Conservation (phyloP, 2,113 vertebrate genomes). For the Megalops atlanticus region DNA sequence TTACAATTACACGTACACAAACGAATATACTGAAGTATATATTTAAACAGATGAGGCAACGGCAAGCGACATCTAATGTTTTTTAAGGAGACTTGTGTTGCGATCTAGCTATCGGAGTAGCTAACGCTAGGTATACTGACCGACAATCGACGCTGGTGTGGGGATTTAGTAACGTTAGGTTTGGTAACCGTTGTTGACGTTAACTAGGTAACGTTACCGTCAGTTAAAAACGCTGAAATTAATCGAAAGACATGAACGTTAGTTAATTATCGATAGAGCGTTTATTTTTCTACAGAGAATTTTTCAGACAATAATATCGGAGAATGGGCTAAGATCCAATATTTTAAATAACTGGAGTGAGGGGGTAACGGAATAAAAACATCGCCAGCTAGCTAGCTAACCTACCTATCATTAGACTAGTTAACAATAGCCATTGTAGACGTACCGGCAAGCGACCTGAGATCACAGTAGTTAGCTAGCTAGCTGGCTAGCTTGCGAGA, state of each 20-base stretch:
- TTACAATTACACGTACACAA: not conserved
- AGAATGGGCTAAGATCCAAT: not conserved
- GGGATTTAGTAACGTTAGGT: not conserved
- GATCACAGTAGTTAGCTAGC: not conserved
- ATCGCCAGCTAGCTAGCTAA: slow-evolving; percentile 4
- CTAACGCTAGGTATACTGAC: slow-evolving; percentile 2
- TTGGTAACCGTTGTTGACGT: not conserved
- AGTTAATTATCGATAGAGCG: not conserved
- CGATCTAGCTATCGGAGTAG: too few relatives aligned
- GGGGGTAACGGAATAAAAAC: slow-evolving; percentile 3
- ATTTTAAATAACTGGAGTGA: not conserved
- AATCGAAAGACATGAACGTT: slow-evolving; percentile 7
- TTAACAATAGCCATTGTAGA: not conserved
- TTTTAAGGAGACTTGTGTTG: not conserved
- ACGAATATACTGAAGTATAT: not conserved
- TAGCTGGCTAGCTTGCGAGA: too few relatives aligned
- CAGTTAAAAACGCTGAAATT: not conserved
- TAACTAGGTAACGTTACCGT: not conserved
- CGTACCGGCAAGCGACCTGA: not conserved
- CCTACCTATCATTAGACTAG: not conserved
- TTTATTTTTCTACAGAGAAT: slow-evolving; percentile 19
- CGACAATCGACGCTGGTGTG: slow-evolving; percentile 17
- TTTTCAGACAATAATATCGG: slow-evolving; percentile 5
- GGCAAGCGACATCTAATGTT: slow-evolving; percentile 2
- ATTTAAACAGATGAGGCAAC: not conserved